Evolutionary conservation across 2,797 vertebrate genomes (phyloP).

Genomic region (Channallabes apus): DNA sequence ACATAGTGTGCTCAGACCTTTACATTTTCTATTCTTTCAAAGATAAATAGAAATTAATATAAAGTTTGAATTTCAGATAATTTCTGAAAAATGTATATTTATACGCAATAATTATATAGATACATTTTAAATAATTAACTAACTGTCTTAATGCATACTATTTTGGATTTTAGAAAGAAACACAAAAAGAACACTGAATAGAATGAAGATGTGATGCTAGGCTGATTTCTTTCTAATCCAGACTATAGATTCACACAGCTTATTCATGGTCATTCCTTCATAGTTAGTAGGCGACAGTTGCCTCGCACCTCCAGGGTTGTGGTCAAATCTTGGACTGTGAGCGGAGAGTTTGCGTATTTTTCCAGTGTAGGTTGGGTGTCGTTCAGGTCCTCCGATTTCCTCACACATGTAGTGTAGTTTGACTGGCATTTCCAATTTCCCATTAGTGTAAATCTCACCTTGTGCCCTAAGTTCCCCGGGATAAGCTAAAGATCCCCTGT

Average conservation of each 20-base stretch:
- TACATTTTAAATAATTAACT: not conserved
- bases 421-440: too few relatives aligned
- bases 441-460: not conserved
- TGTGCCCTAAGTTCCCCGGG: too few relatives aligned
- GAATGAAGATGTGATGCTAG: not conserved
- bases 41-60: not conserved
- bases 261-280: not conserved
- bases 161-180: not conserved
- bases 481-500: too few relatives aligned
- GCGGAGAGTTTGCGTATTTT: not conserved
- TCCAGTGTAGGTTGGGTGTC: not conserved
- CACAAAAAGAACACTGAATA: not conserved
- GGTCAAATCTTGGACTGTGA: too few relatives aligned
- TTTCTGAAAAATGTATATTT: not conserved
- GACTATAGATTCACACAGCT: not conserved
- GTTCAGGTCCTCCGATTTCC: too few relatives aligned
- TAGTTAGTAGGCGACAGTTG: too few relatives aligned
- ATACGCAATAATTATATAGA: too few relatives aligned
- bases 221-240: not conserved
- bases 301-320: too few relatives aligned
- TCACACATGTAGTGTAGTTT: too few relatives aligned
- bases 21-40: not conserved
- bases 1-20: not conserved
- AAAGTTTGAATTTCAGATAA: not conserved
- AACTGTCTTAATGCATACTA: not conserved